Percentiles rank a stretch among this genome's conserved stretches.
Evolutionary conservation across 1,140 invertebrate genomes (phyloP).

Genomic region (Panonychus citri): DNA sequence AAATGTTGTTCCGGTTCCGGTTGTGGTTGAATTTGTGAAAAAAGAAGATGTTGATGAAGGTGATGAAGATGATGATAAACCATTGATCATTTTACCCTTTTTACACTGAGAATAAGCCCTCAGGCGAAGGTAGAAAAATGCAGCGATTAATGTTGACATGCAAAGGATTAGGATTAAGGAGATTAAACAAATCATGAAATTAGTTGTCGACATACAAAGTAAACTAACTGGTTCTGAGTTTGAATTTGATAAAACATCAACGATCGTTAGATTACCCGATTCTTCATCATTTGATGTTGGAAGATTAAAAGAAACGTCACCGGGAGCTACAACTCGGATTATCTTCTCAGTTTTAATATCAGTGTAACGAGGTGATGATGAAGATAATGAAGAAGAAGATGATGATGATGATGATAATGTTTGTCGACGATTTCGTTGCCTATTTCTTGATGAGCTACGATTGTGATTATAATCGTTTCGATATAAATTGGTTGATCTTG

Average conservation of each 20-base stretch:
- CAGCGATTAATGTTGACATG: conserved; percentile 68
- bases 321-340: conserved; percentile 76
- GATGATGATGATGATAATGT: conserved; percentile 2
- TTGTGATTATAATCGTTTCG: not conserved
- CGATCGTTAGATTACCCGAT: conserved; percentile 39
- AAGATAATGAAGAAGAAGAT: conserved; percentile 39
- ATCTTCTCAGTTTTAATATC: conserved; percentile 70
- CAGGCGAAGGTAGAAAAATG: conserved; percentile 68
- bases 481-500: not conserved
- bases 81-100: not conserved
- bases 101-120: conserved; percentile 1
- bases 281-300: conserved; percentile 46
- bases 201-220: conserved; percentile 75
- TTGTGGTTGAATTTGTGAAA: not conserved
- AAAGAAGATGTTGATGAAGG: too few relatives aligned
- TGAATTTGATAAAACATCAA: conserved; percentile 5
- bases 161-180: conserved; percentile 66
- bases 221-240: conserved; percentile 23
- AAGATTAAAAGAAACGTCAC: conserved; percentile 72
- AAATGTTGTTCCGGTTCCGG: not conserved
- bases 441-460: not conserved
- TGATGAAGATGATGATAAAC: too few relatives aligned
- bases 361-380: conserved; percentile 25
- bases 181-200: conserved; percentile 68
- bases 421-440: too few relatives aligned